Percentiles rank a stretch among this genome's conserved stretches.
These are phyloP conservation scores for Microchrysa polita DNA, from an alignment of 2,888 invertebrate species.

Conservation along the genomic window DNA sequence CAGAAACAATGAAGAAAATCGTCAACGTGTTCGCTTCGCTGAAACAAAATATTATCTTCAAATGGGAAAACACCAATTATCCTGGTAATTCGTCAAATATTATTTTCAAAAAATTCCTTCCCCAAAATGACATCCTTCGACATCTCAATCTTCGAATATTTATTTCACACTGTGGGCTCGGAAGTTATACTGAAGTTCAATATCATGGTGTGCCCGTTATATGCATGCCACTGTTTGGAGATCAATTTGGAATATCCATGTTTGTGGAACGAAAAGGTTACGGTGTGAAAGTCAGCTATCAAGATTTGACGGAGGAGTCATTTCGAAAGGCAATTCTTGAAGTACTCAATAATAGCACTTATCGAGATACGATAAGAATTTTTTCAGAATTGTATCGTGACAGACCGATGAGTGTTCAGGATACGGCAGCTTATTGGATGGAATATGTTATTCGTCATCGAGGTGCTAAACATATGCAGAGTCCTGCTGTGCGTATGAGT, in stretches of 20 bases:
- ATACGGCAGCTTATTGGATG: conserved; percentile 68
- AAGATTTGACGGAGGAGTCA: conserved; percentile 48
- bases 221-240: conserved; percentile 58
- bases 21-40: conserved; percentile 67
- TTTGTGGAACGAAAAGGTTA: conserved; percentile 53
- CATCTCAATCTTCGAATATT: conserved; percentile 71
- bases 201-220: conserved; percentile 69
- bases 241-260: conserved; percentile 54
- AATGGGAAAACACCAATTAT: conserved; percentile 70
- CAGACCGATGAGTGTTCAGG: conserved; percentile 66
- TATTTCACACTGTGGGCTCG: conserved; percentile 74
- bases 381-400: conserved; percentile 66
- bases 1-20: conserved; percentile 66
- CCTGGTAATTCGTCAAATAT: conserved; percentile 69
- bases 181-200: conserved; percentile 71
- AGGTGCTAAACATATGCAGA: conserved; percentile 66
- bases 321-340: conserved; percentile 53
- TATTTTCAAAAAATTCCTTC: conserved; percentile 71
- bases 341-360: conserved; percentile 53
- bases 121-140: conserved; percentile 73
- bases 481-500: conserved; percentile 64
- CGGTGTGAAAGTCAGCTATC: conserved; percentile 52
- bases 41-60: conserved; percentile 71
- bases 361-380: conserved; percentile 58
- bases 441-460: conserved; percentile 68